These are phyloP conservation scores for Cataglyphis albicans DNA, from an alignment of 2,888 invertebrate genomes.

Conservation along the genomic window DNA sequence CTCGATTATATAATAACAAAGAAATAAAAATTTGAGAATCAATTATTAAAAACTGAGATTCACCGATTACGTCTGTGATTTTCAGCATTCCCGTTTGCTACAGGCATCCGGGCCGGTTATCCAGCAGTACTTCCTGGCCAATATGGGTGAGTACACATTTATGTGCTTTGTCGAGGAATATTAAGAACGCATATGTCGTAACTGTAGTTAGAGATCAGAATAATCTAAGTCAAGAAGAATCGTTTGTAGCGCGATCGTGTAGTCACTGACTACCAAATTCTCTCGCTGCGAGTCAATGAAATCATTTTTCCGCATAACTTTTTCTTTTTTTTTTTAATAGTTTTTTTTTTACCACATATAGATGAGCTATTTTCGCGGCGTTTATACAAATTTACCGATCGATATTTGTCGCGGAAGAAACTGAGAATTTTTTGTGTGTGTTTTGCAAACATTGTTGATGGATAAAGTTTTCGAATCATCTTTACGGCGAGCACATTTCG, in stretches of 20 bases:
- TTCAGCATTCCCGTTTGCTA: slow-evolving; percentile 91
- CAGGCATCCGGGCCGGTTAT: slow-evolving; percentile 92
- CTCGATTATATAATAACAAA: neutral
- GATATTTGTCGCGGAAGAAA: neutral
- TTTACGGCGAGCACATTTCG: slow-evolving; percentile 21
- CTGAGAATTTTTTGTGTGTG: neutral
- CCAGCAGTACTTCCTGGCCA: slow-evolving; percentile 92
- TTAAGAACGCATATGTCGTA: slow-evolving; percentile 66
- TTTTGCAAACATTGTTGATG: neutral
- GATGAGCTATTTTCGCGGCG: neutral
- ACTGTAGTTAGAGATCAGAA: slow-evolving; percentile 61
- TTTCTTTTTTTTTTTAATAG: neutral
- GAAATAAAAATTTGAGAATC: neutral
- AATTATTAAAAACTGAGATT: slow-evolving; percentile 62
- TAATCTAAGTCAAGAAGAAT: slow-evolving; percentile 57
- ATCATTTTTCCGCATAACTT: neutral
- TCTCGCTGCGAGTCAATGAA: slow-evolving; percentile 37
- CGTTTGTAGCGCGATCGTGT: slow-evolving; percentile 51
- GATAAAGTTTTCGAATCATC: neutral
- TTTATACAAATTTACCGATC: neutral
- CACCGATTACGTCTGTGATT: slow-evolving; percentile 78
- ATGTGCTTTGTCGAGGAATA: slow-evolving; percentile 70
- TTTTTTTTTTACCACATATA: neutral
- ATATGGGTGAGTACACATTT: slow-evolving; percentile 92
- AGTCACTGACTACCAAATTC: slow-evolving; percentile 32